Percentiles rank a stretch among this genome's conserved stretches.
These are phyloP conservation scores for Eleutherodactylus coqui DNA, from an alignment of 2,797 vertebrate genomes.

Conservation along the genomic window DNA sequence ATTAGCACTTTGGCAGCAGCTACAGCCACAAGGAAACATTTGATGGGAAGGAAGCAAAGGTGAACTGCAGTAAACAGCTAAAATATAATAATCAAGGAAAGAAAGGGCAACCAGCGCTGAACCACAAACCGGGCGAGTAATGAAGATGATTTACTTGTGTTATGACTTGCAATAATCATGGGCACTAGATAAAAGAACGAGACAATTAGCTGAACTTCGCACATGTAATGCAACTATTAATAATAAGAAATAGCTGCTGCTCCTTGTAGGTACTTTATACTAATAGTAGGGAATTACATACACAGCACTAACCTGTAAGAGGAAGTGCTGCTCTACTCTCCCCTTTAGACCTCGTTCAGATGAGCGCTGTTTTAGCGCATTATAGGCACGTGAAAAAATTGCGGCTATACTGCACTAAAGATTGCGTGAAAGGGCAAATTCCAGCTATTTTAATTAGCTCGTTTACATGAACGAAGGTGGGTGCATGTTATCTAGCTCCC, in stretches of 20 bases:
- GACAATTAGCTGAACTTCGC: neutral
- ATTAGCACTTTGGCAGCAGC: slow-evolving; percentile 9
- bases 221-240: neutral
- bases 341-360: too few relatives aligned
- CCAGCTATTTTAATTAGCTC: too few relatives aligned
- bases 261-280: neutral
- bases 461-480: too few relatives aligned
- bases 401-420: too few relatives aligned
- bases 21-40: slow-evolving; percentile 6
- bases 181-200: neutral
- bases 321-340: too few relatives aligned
- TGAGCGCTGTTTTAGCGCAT: too few relatives aligned
- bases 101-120: neutral
- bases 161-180: neutral
- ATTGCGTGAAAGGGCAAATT: too few relatives aligned
- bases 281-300: neutral
- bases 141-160: neutral
- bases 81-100: neutral
- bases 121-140: neutral
- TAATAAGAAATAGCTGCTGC: neutral
- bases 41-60: neutral
- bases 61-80: neutral
- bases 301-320: too few relatives aligned
- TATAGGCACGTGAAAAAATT: too few relatives aligned
- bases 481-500: too few relatives aligned